These are phyloP conservation scores for Sphenodon punctatus DNA, from an alignment of 2,797 vertebrate genomes.

Conservation along the genomic window DNA sequence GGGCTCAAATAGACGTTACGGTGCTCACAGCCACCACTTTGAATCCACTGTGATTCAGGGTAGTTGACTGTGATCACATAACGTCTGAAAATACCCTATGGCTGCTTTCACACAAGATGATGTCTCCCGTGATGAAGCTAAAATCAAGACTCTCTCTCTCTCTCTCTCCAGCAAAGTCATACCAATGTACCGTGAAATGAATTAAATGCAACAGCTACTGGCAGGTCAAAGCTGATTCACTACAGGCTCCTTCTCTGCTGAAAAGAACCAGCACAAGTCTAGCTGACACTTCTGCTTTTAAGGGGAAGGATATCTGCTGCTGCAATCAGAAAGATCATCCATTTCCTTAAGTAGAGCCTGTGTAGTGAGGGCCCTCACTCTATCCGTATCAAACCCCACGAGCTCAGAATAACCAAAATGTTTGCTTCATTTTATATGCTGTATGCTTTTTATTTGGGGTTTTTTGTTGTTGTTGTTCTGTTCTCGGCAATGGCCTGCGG, in stretches of 20 bases:
- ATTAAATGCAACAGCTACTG: accelerated
- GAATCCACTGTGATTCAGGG: no score
- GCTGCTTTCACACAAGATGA: no score
- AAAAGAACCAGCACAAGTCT: neutral
- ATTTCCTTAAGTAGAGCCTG: neutral
- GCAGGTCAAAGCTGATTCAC: neutral
- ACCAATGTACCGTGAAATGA: neutral
- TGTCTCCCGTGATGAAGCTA: no score
- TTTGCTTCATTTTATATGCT: no score
- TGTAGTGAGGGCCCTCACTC: neutral
- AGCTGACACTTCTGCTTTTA: neutral
- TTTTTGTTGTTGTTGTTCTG: no score
- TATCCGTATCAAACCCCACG: neutral
- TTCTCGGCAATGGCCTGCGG: no score
- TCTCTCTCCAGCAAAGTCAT: neutral
- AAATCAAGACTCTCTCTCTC: neutral
- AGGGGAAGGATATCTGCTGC: neutral
- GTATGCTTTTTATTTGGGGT: no score
- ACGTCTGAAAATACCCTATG: no score
- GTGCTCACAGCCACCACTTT: no score
- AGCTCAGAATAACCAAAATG: neutral
- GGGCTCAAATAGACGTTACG: no score
- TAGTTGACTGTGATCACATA: no score
- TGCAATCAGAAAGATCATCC: neutral
- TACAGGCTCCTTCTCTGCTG: neutral